Conservation (phyloP, 2,797 vertebrate genomes). For the Novumbra hubbsi region DNA sequence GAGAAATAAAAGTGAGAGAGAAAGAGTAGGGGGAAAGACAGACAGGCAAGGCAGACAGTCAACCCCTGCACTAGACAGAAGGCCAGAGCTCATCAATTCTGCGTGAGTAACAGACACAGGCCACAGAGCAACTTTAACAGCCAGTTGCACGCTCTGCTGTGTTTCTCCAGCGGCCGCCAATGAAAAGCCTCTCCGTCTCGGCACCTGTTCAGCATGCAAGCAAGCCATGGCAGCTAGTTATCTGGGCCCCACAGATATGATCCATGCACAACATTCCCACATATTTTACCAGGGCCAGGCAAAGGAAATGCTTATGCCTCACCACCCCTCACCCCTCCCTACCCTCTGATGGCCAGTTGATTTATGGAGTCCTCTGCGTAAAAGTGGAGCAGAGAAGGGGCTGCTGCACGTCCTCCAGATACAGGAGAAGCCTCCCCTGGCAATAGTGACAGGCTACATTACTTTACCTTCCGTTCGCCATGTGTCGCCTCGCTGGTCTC, state of each 20-base stretch:
- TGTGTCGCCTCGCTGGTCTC: background rate
- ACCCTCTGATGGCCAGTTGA: conserved; percentile 7
- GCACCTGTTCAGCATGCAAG: background rate
- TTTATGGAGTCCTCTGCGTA: conserved; percentile 19
- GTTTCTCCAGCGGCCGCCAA: background rate
- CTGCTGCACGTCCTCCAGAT: conserved; percentile 12
- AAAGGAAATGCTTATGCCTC: conserved; percentile 16
- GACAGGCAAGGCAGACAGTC: background rate
- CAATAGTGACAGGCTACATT: conserved; percentile 2
- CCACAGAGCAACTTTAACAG: background rate
- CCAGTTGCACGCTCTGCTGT: background rate
- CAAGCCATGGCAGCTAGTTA: conserved; percentile 6
- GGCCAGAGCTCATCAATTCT: conserved; percentile 6
- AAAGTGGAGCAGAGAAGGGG: conserved; percentile 12
- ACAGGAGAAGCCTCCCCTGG: background rate
- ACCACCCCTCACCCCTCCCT: background rate
- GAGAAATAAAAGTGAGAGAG: background rate
- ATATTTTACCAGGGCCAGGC: conserved; percentile 7
- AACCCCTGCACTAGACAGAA: background rate
- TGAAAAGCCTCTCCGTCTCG: background rate
- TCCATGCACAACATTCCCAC: conserved; percentile 15
- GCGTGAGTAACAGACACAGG: background rate
- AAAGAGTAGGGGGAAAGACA: background rate
- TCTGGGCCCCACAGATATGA: conserved; percentile 15
- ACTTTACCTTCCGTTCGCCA: background rate